Percentiles rank a stretch among this genome's conserved stretches.
These are phyloP conservation scores for Spodoptera littoralis DNA, from an alignment of 2,888 invertebrate species.

Conservation along the genomic window DNA sequence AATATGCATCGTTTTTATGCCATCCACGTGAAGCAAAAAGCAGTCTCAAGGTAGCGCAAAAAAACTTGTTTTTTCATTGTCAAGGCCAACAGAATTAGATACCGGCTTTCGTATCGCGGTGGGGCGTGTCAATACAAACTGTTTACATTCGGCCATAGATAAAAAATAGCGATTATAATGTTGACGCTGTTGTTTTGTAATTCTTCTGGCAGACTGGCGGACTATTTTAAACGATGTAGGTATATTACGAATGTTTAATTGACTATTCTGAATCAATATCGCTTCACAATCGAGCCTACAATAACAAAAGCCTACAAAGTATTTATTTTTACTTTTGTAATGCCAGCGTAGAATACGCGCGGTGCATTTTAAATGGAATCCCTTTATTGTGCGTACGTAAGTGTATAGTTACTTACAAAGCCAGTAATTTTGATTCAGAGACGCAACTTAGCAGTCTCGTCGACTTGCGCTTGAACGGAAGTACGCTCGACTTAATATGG, in stretches of 20 bases:
- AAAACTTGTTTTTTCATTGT: constrained; percentile 85
- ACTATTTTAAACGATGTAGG: constrained; percentile 23
- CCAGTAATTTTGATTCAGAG: constrained; percentile 38
- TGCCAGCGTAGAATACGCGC: constrained; percentile 23
- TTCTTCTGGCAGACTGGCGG: constrained; percentile 34
- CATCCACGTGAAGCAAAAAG: constrained; percentile 68
- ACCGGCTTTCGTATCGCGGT: constrained; percentile 79
- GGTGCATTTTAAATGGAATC: constrained; percentile 47
- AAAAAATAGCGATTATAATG: constrained; percentile 69
- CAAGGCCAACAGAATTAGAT: constrained; percentile 87
- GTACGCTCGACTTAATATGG: constrained; percentile 79
- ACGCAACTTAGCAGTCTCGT: constrained; percentile 39
- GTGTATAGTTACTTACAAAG: constrained; percentile 3
- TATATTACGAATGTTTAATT: constrained; percentile 20
- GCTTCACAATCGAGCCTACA: constrained; percentile 20
- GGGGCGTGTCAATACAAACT: constrained; percentile 80
- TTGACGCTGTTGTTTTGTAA: constrained; percentile 50
- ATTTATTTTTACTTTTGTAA: constrained; percentile 26
- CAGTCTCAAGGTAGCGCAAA: constrained; percentile 75
- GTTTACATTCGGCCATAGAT: constrained; percentile 80
- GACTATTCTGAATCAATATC: constrained; percentile 12
- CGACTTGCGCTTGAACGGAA: constrained; percentile 69
- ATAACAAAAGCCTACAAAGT: constrained; percentile 15
- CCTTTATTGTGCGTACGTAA: constrained; percentile 21
- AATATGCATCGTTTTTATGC: constrained; percentile 61